Base-by-base conservation (phyloP, 2,113 vertebrate species). In the Tauraco erythrolophus region DNA sequence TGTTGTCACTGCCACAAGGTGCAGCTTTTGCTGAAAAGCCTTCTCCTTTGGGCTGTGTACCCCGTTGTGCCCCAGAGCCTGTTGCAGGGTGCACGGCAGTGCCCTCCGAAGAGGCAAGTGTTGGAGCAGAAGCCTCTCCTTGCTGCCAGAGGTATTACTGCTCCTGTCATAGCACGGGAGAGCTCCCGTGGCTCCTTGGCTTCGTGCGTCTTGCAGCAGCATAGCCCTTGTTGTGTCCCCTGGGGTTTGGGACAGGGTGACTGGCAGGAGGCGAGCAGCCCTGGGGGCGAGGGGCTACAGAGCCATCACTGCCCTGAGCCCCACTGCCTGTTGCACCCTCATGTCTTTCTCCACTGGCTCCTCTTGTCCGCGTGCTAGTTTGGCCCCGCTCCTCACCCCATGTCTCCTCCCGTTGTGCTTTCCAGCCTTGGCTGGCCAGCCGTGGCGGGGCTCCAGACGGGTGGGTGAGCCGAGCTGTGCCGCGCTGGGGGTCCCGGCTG, bases 371-470 rank as follows among this genome's bases (percentile, higher is more conserved):
- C 1, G 1, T 66, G 37, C 3, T 12, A 39, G 24, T 69, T 72
- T 5, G 6, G 9, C 27, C 24, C 25, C 3, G 18, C 17, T 50
- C 25, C 39, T 10, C 11, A 6, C 37, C 11, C n/a, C 11, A 13
- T 2, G 1, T 58, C 19, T 13, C 11, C 30, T 72, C n/a, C 22
- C 2, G 2, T 3, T 16, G 9, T 2, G 2, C 12, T 31, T 53
- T 30, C 37, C 37, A 37, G 45, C 80, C 48, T 16, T 25, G 56
- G 68, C 64, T 69, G 75, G 25, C 80, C 58, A 50, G 70, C 85
- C 11, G 4, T 27, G 60, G 43, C 60, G 2, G 23, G 45, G 23
- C 6, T 35, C 35, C 19, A 4, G 66, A 7, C 3, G 13, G 25
- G 4, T 31, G 27, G 21, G 31, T 64, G 83, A 81, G 51, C 69